Evolutionary conservation across 1,140 invertebrate species (phyloP).

Genomic region (Rhynchophorus ferrugineus): DNA sequence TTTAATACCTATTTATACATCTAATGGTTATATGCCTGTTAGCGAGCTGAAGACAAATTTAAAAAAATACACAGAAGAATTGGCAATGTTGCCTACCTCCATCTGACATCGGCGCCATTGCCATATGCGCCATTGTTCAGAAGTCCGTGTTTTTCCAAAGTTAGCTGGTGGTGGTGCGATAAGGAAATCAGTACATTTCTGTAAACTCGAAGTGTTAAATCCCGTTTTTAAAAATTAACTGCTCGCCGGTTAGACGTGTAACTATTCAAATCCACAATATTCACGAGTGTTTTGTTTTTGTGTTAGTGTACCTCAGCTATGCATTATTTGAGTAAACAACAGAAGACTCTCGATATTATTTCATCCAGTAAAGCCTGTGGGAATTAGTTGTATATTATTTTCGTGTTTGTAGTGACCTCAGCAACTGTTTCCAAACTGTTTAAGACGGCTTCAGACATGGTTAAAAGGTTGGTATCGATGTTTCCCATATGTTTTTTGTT

Average conservation of each 20-base stretch:
- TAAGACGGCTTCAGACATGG: conserved; percentile 34
- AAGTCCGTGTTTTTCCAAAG: conserved; percentile 5
- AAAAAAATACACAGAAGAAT: too few relatives aligned
- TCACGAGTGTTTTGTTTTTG: conserved; percentile 10
- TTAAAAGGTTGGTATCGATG: conserved; percentile 28
- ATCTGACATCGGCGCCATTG: conserved; percentile 15
- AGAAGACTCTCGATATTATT: conserved; percentile 14
- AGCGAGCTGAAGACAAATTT: too few relatives aligned
- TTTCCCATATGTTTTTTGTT: background rate
- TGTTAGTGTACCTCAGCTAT: conserved; percentile 8
- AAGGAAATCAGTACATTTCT: background rate
- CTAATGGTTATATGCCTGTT: too few relatives aligned
- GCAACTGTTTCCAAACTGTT: conserved; percentile 27
- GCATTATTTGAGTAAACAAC: conserved; percentile 13
- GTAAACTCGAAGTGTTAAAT: background rate
- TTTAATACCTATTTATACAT: too few relatives aligned
- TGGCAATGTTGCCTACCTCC: conserved; percentile 5
- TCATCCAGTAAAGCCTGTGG: background rate
- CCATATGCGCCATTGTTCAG: conserved; percentile 15
- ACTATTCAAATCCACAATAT: background rate
- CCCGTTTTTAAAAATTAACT: background rate
- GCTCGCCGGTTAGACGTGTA: background rate
- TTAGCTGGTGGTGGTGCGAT: background rate
- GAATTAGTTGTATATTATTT: background rate
- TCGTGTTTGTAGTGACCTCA: conserved; percentile 1